Base-by-base conservation (phyloP, 2,113 vertebrate genomes). In the Progne subis region DNA sequence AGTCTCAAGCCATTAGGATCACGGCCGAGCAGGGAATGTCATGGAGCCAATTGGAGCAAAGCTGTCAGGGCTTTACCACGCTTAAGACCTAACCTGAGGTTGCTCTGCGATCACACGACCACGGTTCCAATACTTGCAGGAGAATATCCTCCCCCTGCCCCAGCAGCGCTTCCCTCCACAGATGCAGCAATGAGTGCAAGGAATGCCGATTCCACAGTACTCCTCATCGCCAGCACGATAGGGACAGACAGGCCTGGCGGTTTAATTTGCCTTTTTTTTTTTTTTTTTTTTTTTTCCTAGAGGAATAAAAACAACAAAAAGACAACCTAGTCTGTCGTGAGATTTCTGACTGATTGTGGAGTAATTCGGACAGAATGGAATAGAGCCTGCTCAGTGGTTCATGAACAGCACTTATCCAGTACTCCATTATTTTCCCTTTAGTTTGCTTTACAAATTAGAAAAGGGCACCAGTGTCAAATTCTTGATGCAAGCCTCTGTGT, bases 371-470 rank as follows among this genome's bases (percentile, higher is more conserved):
- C 96, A 96, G 96, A 97, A 56, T 44, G 92, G 96, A 93, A 96
- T 97, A 95, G 90, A 96, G 95, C 91, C 93, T 95, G 96, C 94
- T 95, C 97, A 96, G 94, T 95, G 94, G 95, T 89, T 97, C 97
- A 96, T 97, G 96, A 97, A 97, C 94, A 92, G 92, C 90, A 97
- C 96, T 96, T 94, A 94, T 93, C 96, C 80, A n/a, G 11, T 97
- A 96, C 93, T 96, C 93, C 94, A 96, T 95, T 88, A 94, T 96
- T 96, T 97, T 61, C 94, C 90, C 87, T 82, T 84, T 96, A 97
- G 97, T 98, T 98, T 97, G 97, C 96, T 97, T 97, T 97, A 96
- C 96, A 95, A 95, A 97, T 97, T 97, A 97, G 97, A 91, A 96
- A 95, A 97, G 97, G 96, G 94, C 97, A 95, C 82, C 65, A 82